Conservation (phyloP, 1,140 invertebrate species). For the Steinernema feltiae region DNA sequence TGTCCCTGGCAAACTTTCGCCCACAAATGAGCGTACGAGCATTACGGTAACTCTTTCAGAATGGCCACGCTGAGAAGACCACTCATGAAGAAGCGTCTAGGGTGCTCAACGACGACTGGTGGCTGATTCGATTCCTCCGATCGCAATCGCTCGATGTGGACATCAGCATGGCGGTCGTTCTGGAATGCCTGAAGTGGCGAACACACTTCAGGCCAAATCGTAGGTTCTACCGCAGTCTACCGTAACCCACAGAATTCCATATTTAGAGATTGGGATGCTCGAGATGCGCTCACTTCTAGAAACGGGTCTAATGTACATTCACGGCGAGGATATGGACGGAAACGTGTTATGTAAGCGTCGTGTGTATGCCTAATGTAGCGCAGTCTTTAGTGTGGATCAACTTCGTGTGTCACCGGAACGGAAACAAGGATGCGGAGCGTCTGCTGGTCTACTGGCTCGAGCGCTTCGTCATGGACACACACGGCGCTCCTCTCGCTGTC, state of each 20-base stretch:
- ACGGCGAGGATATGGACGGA: slow-evolving; percentile 26
- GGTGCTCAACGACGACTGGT: slow-evolving; percentile 35
- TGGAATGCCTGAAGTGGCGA: slow-evolving; percentile 37
- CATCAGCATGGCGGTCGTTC: slow-evolving; percentile 28
- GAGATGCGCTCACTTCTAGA: slow-evolving; percentile 29
- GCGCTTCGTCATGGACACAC: slow-evolving; percentile 30
- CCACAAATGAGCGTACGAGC: background rate
- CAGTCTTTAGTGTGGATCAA: slow-evolving; percentile 34
- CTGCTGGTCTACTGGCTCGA: slow-evolving; percentile 37
- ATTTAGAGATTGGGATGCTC: slow-evolving; percentile 29
- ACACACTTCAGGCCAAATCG: slow-evolving; percentile 28
- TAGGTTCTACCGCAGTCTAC: slow-evolving; percentile 11
- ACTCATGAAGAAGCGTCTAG: background rate
- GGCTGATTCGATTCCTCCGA: slow-evolving; percentile 27
- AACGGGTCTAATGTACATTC: slow-evolving; percentile 30
- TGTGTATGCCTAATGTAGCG: background rate
- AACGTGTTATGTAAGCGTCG: slow-evolving; percentile 26
- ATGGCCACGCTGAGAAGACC: background rate
- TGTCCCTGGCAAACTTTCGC: background rate
- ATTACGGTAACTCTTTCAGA: background rate
- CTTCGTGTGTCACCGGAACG: slow-evolving; percentile 24
- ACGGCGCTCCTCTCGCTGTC: background rate
- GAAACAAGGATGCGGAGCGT: slow-evolving; percentile 27
- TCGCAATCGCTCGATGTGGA: slow-evolving; percentile 29
- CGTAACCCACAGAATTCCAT: background rate